phyloP scores from a whole-genome alignment of 2,888 invertebrate genomes.

The Cheilosia vernalis region DNA sequence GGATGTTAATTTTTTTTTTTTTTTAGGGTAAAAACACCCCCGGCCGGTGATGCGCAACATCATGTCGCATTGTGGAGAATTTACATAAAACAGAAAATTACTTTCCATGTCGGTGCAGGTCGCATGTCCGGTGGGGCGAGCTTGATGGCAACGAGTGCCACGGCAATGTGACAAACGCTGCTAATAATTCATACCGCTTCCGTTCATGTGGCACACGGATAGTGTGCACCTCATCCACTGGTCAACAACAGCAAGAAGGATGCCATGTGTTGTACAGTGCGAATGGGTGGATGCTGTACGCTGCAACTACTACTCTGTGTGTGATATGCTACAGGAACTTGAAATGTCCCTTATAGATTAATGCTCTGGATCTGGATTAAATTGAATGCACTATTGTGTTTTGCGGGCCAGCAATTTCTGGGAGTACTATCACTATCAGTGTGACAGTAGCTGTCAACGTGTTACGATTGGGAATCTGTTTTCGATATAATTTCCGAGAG shows the following conservation, averaged over 20 bases:
- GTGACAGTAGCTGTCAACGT: constrained; percentile 49
- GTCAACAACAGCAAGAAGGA: constrained; percentile 42
- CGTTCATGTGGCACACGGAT: constrained; percentile 48
- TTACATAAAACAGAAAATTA: constrained; percentile 73
- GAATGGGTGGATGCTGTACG: constrained; percentile 25
- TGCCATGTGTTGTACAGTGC: constrained; percentile 3
- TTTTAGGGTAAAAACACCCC: background rate
- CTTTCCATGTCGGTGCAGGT: constrained; percentile 58
- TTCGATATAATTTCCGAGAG: constrained; percentile 56
- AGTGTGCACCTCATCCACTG: background rate
- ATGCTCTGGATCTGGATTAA: constrained; percentile 62
- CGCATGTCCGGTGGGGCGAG: constrained; percentile 8
- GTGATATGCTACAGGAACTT: constrained; percentile 46
- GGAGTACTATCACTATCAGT: constrained; percentile 20
- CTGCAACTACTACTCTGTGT: constrained; percentile 4
- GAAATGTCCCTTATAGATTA: constrained; percentile 38
- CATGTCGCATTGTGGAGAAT: constrained; percentile 65
- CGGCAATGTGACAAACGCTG: constrained; percentile 60
- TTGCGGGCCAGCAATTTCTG: constrained; percentile 54
- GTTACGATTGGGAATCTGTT: constrained; percentile 30
- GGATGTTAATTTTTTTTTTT: background rate
- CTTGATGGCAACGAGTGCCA: constrained; percentile 21
- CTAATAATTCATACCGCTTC: constrained; percentile 69
- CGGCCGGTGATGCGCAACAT: constrained; percentile 54
- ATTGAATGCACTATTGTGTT: constrained; percentile 72